Percentiles rank a stretch among this genome's conserved stretches.
Conservation (phyloP, 2,113 vertebrate genomes). For the Fregetta grallaria region DNA sequence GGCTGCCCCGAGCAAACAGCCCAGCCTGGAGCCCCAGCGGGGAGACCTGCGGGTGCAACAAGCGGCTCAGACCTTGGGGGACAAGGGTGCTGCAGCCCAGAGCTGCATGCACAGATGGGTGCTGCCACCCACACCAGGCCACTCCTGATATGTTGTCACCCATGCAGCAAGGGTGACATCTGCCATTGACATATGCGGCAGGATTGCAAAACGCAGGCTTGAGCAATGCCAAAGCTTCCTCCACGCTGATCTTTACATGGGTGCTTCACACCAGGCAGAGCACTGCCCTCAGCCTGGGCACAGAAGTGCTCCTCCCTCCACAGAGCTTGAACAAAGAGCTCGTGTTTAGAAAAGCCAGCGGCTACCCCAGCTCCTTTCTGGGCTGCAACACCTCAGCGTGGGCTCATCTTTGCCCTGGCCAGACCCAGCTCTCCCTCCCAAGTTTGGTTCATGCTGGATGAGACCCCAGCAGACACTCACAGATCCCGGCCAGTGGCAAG, state of each 20-base stretch:
- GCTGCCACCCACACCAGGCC: background rate
- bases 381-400: background rate
- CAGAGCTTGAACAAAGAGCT: background rate
- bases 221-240: background rate
- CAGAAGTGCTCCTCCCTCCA: background rate
- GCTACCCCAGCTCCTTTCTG: background rate
- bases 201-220: background rate
- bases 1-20: background rate
- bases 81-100: background rate
- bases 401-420: background rate
- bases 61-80: background rate
- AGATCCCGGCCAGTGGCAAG: background rate
- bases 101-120: background rate
- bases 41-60: rapidly evolving
- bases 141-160: background rate
- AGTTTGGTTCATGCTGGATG: background rate
- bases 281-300: background rate
- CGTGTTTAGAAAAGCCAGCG: background rate
- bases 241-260: rapidly evolving
- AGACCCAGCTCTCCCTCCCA: background rate
- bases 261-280: background rate
- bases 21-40: rapidly evolving
- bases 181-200: background rate
- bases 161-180: background rate
- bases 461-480: background rate